phyloP scores from a whole-genome alignment of 64 coral and sea anemone species.

The Exaiptasia diaphana region DNA sequence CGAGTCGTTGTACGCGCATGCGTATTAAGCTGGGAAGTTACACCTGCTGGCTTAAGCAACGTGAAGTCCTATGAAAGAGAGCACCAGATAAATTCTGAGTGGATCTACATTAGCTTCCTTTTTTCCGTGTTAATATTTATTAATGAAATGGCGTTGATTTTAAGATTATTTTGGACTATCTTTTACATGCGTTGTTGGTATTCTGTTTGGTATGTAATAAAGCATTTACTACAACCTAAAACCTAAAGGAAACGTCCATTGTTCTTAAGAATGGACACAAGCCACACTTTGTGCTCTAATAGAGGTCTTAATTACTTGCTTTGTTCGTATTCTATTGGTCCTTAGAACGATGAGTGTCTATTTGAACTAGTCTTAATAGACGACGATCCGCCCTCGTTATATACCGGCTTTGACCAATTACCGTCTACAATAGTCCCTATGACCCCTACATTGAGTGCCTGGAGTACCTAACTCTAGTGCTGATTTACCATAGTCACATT shows the following conservation, averaged over 20 bases:
- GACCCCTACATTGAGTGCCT: background rate
- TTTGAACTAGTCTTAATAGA: background rate
- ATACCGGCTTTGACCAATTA: background rate
- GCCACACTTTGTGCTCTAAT: background rate
- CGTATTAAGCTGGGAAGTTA: background rate
- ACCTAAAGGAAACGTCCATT: background rate
- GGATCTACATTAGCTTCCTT: too few relatives aligned
- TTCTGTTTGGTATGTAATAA: too few relatives aligned
- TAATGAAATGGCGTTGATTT: too few relatives aligned
- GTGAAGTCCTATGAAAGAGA: too few relatives aligned
- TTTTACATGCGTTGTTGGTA: too few relatives aligned
- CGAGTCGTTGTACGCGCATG: background rate
- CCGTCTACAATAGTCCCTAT: background rate
- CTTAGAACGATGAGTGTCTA: background rate
- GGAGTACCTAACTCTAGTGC: background rate
- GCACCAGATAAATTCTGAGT: too few relatives aligned
- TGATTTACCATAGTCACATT: conserved; percentile 6
- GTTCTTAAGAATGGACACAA: conserved; percentile 6
- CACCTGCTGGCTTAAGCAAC: background rate
- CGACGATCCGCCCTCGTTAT: background rate
- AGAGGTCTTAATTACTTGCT: conserved; percentile 3
- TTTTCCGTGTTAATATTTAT: too few relatives aligned
- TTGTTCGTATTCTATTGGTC: background rate
- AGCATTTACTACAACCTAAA: too few relatives aligned
- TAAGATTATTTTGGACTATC: too few relatives aligned